Evolutionary conservation across 2,888 invertebrate genomes (phyloP).

Genomic region (Polymixis lichenea): DNA sequence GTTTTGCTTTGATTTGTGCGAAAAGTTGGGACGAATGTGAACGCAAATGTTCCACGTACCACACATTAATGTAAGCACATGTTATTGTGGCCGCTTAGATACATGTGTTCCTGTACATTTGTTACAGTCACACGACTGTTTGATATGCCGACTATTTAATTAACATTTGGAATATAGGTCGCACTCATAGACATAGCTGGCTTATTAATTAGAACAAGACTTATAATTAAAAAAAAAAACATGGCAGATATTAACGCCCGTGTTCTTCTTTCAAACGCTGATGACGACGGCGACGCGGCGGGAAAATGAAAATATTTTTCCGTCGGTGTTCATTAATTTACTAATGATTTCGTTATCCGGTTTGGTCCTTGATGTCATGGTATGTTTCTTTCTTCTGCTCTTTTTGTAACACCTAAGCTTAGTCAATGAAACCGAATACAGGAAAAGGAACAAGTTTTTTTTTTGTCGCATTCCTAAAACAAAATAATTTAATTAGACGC

Average conservation of each 20-base stretch:
- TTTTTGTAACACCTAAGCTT: constrained; percentile 50
- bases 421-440: constrained; percentile 47
- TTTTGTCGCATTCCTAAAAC: not conserved
- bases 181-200: constrained; percentile 31
- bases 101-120: constrained; percentile 65
- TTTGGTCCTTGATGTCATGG: constrained; percentile 57
- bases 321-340: constrained; percentile 58
- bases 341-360: constrained; percentile 59
- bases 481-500: constrained; percentile 30
- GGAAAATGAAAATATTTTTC: constrained; percentile 54
- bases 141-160: constrained; percentile 67
- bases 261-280: constrained; percentile 40
- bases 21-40: constrained; percentile 72
- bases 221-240: constrained; percentile 6
- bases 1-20: constrained; percentile 76
- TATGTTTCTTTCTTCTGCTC: constrained; percentile 40
- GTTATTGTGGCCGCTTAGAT: constrained; percentile 61
- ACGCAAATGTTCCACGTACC: constrained; percentile 61
- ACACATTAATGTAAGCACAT: constrained; percentile 61
- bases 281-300: constrained; percentile 24
- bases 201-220: constrained; percentile 47
- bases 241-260: constrained; percentile 44
- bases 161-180: constrained; percentile 55
- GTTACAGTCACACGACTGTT: constrained; percentile 55
- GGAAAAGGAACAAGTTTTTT: constrained; percentile 39